Evolutionary conservation across 2,888 invertebrate species (phyloP).

Genomic region (Brenthis hecate): DNA sequence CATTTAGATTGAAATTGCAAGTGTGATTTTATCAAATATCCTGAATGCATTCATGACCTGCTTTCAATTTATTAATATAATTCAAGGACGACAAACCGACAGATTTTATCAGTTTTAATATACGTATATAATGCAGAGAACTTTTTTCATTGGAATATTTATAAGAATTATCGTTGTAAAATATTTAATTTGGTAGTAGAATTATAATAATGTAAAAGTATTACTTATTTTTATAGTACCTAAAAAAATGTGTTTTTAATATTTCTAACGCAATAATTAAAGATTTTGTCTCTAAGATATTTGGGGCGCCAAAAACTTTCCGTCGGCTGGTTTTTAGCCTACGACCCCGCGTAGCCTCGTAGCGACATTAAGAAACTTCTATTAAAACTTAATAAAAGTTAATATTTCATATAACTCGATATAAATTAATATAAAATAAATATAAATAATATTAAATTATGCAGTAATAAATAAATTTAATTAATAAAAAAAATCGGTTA

Average conservation of each 20-base stretch:
- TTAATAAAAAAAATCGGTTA: neutral
- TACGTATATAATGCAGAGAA: neutral
- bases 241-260: neutral
- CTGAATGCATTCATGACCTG: constrained; percentile 53
- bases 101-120: constrained; percentile 28
- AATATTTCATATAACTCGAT: neutral
- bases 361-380: constrained; percentile 42
- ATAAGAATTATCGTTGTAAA: neutral
- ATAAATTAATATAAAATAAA: neutral
- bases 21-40: constrained; percentile 43
- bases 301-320: constrained; percentile 52
- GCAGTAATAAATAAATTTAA: neutral
- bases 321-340: constrained; percentile 79
- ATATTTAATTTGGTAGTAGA: neutral
- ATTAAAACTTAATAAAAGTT: constrained; percentile 14
- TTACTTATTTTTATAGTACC: neutral
- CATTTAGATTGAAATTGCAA: constrained; percentile 23
- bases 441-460: neutral
- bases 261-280: neutral
- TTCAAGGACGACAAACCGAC: constrained; percentile 33
- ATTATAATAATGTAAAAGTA: neutral
- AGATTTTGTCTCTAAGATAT: neutral
- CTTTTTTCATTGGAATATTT: neutral
- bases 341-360: constrained; percentile 58
- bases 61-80: constrained; percentile 48